A percentile compares a stretch with the other conserved stretches of the same genome.
These are phyloP conservation scores for Anguilla anguilla DNA, from an alignment of 2,797 vertebrate species.

Conservation along the genomic window DNA sequence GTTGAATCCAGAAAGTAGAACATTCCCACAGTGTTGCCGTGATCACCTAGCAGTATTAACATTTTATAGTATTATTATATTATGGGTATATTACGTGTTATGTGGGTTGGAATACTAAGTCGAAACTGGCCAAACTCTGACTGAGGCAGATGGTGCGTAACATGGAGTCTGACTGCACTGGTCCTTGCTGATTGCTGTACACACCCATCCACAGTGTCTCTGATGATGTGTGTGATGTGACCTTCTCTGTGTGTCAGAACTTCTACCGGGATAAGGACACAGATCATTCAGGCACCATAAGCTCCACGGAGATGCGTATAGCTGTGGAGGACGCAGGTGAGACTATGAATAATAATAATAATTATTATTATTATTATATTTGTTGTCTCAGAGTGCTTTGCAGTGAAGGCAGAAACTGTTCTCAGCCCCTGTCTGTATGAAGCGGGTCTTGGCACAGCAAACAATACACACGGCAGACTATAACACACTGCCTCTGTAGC, in stretches of 20 bases:
- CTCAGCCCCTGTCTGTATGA: too few relatives aligned
- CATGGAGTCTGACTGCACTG: not conserved
- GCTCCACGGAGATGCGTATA: slow-evolving; percentile 80
- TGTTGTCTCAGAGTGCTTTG: too few relatives aligned
- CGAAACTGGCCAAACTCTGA: too few relatives aligned
- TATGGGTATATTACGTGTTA: not conserved
- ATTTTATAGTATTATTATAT: not conserved
- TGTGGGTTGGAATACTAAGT: too few relatives aligned
- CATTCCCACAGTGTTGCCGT: not conserved
- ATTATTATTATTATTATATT: too few relatives aligned
- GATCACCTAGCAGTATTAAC: not conserved
- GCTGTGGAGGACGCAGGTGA: slow-evolving; percentile 65
- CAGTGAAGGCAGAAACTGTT: too few relatives aligned
- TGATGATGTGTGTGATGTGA: slow-evolving; percentile 5
- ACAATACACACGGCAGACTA: too few relatives aligned
- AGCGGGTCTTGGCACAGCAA: too few relatives aligned
- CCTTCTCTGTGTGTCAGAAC: slow-evolving; percentile 62
- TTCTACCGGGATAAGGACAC: slow-evolving; percentile 81
- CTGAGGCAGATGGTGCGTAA: not conserved
- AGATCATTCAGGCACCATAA: slow-evolving; percentile 87
- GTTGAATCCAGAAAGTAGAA: not conserved
- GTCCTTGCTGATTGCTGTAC: not conserved
- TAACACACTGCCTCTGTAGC: too few relatives aligned
- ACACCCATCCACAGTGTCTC: not conserved
- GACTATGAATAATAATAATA: not conserved